A percentile compares a stretch with the other conserved stretches of the same genome.
phyloP scores from a whole-genome alignment of 2,888 invertebrate species.

The Drosophila rubida region DNA sequence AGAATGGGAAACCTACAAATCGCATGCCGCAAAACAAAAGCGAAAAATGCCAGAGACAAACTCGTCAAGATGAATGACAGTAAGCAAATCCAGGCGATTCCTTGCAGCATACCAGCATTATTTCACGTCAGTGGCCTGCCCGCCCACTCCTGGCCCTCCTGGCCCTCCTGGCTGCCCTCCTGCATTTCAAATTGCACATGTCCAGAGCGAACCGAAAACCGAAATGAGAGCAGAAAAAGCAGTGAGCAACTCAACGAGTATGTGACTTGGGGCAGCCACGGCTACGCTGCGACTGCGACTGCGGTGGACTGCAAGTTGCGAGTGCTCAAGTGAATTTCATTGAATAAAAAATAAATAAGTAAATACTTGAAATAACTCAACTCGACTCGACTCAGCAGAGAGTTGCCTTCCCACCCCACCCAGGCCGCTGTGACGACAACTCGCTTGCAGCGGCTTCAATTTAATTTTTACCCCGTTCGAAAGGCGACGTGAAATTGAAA shows the following conservation, averaged over 20 bases:
- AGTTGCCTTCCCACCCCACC: constrained; percentile 15
- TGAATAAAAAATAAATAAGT: constrained; percentile 79
- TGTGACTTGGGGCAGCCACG: constrained; percentile 40
- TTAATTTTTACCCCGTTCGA: constrained; percentile 35
- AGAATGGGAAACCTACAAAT: constrained; percentile 67
- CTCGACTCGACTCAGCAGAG: not conserved
- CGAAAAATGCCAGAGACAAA: constrained; percentile 48
- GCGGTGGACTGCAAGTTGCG: constrained; percentile 26
- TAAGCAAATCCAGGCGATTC: constrained; percentile 57
- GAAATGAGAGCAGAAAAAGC: not conserved
- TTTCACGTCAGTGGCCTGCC: constrained; percentile 69
- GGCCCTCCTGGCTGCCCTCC: constrained; percentile 26
- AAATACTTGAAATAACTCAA: constrained; percentile 72
- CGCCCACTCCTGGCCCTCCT: constrained; percentile 2
- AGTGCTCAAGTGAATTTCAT: constrained; percentile 74
- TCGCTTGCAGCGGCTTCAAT: constrained; percentile 40
- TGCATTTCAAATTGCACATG: constrained; percentile 71
- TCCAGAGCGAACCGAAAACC: constrained; percentile 33
- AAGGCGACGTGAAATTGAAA: constrained; percentile 43
- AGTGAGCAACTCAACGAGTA: constrained; percentile 20
- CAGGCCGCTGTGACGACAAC: constrained; percentile 57
- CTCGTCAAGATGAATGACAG: constrained; percentile 61
- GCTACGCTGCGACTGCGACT: not conserved
- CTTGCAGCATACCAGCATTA: constrained; percentile 68
- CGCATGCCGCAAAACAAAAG: constrained; percentile 74